Conservation (phyloP, 2,888 invertebrate species). For the Choreutis nemorana region DNA sequence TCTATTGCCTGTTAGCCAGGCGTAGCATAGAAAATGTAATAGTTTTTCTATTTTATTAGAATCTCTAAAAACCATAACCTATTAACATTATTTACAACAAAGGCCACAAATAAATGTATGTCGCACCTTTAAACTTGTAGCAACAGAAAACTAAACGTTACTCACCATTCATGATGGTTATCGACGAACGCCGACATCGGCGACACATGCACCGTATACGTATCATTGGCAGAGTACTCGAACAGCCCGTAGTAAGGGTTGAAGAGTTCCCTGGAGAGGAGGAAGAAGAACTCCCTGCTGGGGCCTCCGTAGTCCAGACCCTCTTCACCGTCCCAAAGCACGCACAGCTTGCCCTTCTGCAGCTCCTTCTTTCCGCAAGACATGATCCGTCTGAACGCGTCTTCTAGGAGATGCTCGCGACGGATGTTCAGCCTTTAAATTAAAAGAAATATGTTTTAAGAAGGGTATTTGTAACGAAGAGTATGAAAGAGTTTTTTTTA, state of each 20-base stretch:
- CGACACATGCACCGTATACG: conserved; percentile 94
- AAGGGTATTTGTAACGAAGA: too few species aligned
- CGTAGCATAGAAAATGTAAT: too few species aligned
- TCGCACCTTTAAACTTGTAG: too few species aligned
- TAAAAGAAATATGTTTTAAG: too few species aligned
- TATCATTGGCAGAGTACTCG: conserved; percentile 97
- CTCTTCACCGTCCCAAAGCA: conserved; percentile 94
- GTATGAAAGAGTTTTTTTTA: too few species aligned
- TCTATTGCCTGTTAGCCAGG: too few species aligned
- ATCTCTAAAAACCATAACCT: too few species aligned
- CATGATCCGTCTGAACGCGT: conserved; percentile 97
- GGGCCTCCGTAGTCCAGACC: conserved; percentile 98
- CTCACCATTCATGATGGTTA: conserved; percentile 94
- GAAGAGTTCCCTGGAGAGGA: conserved; percentile 95
- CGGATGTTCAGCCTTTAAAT: conserved; percentile 84
- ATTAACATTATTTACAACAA: too few species aligned
- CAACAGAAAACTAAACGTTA: too few species aligned
- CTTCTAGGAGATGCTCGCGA: conserved; percentile 92
- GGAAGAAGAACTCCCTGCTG: conserved; percentile 96
- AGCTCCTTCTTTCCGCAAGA: conserved; percentile 94
- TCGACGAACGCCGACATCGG: conserved; percentile 98
- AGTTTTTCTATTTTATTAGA: too few species aligned
- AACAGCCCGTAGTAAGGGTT: conserved; percentile 98
- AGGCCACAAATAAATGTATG: too few species aligned
- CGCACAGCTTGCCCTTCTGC: conserved; percentile 93